A percentile compares a stretch with the other conserved stretches of the same genome.
Conservation (phyloP, 2,888 invertebrate genomes). For the Aspidiotus destructor region DNA sequence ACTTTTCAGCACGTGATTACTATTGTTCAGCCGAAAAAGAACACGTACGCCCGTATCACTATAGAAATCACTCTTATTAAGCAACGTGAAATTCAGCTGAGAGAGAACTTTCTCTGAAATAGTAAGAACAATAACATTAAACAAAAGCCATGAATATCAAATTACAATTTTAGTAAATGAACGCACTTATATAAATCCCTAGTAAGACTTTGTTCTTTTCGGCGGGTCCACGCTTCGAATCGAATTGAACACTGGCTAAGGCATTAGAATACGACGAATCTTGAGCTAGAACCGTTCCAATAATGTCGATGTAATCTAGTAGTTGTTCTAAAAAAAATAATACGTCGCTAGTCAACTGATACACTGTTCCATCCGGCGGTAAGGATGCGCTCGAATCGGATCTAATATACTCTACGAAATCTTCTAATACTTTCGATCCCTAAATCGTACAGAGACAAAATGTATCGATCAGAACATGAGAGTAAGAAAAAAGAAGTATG, state of each 20-base stretch:
- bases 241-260: constrained; percentile 39
- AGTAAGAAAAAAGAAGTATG: too few species aligned
- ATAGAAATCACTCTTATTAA: constrained; percentile 86
- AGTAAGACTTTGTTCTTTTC: constrained; percentile 47
- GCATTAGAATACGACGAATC: constrained; percentile 51
- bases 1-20: constrained; percentile 87
- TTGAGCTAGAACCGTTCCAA: constrained; percentile 53
- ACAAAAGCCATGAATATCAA: too few species aligned
- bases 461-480: background rate
- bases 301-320: constrained; percentile 64
- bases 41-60: constrained; percentile 75
- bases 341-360: constrained; percentile 89
- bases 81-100: constrained; percentile 77
- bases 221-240: constrained; percentile 45
- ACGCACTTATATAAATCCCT: constrained; percentile 69
- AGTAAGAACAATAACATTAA: constrained; percentile 13
- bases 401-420: constrained; percentile 81
- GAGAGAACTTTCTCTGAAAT: constrained; percentile 73
- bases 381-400: constrained; percentile 67
- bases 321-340: constrained; percentile 84
- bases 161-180: too few species aligned
- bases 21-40: constrained; percentile 87
- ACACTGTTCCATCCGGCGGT: constrained; percentile 95
- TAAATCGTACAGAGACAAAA: constrained; percentile 41
- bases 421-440: constrained; percentile 84